Evolutionary conservation across 2,888 invertebrate species (phyloP).

Genomic region (Phrixothrix hirtus): DNA sequence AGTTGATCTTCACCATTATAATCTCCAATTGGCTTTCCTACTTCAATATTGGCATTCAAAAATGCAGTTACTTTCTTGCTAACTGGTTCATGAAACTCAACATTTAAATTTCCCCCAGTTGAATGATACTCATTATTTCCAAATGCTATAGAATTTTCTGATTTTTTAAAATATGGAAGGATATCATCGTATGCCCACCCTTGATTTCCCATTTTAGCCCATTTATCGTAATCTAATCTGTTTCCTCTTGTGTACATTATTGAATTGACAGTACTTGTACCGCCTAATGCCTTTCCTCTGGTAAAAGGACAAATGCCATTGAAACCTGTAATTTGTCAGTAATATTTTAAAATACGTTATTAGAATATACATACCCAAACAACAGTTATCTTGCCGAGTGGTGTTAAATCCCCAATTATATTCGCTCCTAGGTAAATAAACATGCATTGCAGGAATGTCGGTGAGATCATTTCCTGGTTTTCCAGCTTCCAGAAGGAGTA

Average conservation of each 20-base stretch:
- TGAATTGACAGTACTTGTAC: slow-evolving; percentile 56
- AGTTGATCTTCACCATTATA: slow-evolving; percentile 64
- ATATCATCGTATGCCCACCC: slow-evolving; percentile 64
- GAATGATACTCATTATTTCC: no score
- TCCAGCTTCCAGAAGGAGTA: not conserved
- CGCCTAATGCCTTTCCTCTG: slow-evolving; percentile 59
- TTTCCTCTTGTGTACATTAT: slow-evolving; percentile 57
- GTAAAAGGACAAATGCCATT: not conserved
- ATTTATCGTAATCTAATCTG: no score
- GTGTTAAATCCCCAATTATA: not conserved
- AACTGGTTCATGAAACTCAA: not conserved
- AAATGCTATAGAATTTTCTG: no score
- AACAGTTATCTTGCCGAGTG: not conserved
- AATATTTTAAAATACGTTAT: not conserved
- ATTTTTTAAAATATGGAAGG: slow-evolving; percentile 58
- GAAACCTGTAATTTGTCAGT: not conserved
- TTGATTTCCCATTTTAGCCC: slow-evolving; percentile 38
- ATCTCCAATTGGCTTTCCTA: slow-evolving; percentile 70
- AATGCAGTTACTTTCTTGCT: slow-evolving; percentile 55
- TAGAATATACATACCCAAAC: not conserved
- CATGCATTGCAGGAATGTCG: not conserved
- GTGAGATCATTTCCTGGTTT: no score
- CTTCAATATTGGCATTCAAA: slow-evolving; percentile 64
- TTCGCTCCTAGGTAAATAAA: not conserved
- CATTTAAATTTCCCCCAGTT: slow-evolving; percentile 33